Evolutionary conservation across 23 tunicate genomes (phyloP).

Genomic region (Diplosoma virens): DNA sequence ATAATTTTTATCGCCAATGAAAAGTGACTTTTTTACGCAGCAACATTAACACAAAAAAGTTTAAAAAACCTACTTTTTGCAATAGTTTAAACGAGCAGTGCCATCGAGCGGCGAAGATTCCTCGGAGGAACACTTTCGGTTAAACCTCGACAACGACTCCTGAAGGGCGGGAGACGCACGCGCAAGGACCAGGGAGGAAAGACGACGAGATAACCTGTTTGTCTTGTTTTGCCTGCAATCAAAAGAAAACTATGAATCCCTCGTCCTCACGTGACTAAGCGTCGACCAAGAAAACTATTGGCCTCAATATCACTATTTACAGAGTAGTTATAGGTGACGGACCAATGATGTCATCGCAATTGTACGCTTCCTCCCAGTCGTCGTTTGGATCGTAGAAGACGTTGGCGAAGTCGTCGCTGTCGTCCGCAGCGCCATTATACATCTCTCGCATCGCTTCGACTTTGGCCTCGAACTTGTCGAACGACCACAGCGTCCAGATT

Average conservation of each 20-base stretch:
- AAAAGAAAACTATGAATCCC: no score
- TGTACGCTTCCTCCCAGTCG: slow-evolving; percentile 69
- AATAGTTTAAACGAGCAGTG: background rate
- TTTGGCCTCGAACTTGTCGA: slow-evolving; percentile 62
- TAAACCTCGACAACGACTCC: slow-evolving; percentile 40
- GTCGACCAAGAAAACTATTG: no score
- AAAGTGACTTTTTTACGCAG: no score
- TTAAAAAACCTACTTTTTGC: slow-evolving; percentile 69
- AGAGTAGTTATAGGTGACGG: no score
- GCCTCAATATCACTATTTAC: no score
- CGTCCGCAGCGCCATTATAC: slow-evolving; percentile 24
- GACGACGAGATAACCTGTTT: slow-evolving; percentile 40
- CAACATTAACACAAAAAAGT: no score
- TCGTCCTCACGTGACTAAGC: no score
- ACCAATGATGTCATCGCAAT: no score
- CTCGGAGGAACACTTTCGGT: slow-evolving; percentile 4
- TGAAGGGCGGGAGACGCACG: slow-evolving; percentile 76
- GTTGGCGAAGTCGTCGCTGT: slow-evolving; percentile 20
- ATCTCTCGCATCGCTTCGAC: slow-evolving; percentile 68
- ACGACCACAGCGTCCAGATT: slow-evolving; percentile 85
- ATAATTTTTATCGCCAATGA: no score
- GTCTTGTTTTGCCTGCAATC: slow-evolving; percentile 13
- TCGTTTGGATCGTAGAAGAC: slow-evolving; percentile 69
- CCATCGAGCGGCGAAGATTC: background rate
- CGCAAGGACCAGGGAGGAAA: slow-evolving; percentile 74